Conservation (phyloP, 2,113 vertebrate species). For the Hemibagrus wyckioides region DNA sequence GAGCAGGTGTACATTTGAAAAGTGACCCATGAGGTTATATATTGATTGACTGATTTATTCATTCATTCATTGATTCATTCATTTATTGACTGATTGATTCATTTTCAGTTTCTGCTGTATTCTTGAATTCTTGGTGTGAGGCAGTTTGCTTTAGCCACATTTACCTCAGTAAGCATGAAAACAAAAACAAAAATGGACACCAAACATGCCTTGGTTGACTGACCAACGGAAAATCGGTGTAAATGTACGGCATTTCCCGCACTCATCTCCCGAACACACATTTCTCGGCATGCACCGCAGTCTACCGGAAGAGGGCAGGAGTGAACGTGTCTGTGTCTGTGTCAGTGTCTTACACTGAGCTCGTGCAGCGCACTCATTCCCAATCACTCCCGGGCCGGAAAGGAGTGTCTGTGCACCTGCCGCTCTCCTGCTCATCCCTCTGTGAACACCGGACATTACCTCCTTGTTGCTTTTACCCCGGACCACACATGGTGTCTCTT, state of each 20-base stretch:
- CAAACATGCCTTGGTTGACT: background rate
- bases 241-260: background rate
- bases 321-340: background rate
- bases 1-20: too few relatives aligned
- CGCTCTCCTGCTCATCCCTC: conserved; percentile 10
- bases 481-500: background rate
- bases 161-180: background rate
- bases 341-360: background rate
- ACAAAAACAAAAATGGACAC: background rate
- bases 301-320: conserved; percentile 44
- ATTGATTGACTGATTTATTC: too few relatives aligned
- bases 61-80: too few relatives aligned
- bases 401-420: conserved; percentile 39
- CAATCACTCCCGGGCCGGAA: background rate
- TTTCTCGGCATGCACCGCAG: background rate
- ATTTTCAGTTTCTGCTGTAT: background rate
- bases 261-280: background rate
- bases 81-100: too few relatives aligned
- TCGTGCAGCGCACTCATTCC: background rate
- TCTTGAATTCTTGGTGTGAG: background rate
- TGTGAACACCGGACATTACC: background rate
- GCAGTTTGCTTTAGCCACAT: background rate
- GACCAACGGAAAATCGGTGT: background rate
- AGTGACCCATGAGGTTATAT: too few relatives aligned
- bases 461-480: background rate